phyloP scores from a whole-genome alignment of 2,888 invertebrate species.

The Tridacna crocea region DNA sequence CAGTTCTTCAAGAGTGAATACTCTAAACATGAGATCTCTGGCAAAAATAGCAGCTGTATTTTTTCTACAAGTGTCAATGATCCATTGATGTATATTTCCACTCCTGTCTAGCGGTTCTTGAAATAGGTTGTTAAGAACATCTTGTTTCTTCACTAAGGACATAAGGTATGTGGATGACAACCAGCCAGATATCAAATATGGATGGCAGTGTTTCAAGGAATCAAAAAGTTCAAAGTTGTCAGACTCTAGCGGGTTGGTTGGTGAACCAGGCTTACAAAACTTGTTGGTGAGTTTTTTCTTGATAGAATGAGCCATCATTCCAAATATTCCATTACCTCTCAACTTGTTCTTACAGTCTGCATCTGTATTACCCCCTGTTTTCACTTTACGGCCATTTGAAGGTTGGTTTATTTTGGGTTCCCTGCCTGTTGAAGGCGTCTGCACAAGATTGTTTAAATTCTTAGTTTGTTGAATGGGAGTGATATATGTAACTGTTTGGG shows the following conservation, averaged over 20 bases:
- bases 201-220: slow-evolving; percentile 38
- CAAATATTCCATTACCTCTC: slow-evolving; percentile 5
- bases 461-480: not conserved
- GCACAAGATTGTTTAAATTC: not conserved
- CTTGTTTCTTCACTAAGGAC: slow-evolving; percentile 46
- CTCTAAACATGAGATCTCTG: slow-evolving; percentile 51
- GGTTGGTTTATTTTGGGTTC: not conserved
- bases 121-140: slow-evolving; percentile 53
- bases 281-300: slow-evolving; percentile 20
- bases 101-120: slow-evolving; percentile 39
- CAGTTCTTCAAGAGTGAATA: slow-evolving; percentile 50
- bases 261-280: not conserved
- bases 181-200: slow-evolving; percentile 54
- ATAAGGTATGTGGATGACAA: slow-evolving; percentile 49
- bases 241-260: not conserved
- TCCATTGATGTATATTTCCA: slow-evolving; percentile 48
- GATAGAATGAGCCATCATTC: slow-evolving; percentile 21
- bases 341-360: too few species aligned
- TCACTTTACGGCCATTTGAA: not conserved
- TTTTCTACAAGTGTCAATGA: slow-evolving; percentile 49
- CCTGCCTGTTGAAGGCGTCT: not conserved
- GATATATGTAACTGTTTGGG: not conserved
- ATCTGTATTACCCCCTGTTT: not conserved
- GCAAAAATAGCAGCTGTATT: slow-evolving; percentile 45
- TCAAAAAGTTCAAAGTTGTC: slow-evolving; percentile 15